A percentile compares a stretch with the other conserved stretches of the same genome.
Conservation (phyloP, 2,888 invertebrate species). For the Drosophila neotestacea region DNA sequence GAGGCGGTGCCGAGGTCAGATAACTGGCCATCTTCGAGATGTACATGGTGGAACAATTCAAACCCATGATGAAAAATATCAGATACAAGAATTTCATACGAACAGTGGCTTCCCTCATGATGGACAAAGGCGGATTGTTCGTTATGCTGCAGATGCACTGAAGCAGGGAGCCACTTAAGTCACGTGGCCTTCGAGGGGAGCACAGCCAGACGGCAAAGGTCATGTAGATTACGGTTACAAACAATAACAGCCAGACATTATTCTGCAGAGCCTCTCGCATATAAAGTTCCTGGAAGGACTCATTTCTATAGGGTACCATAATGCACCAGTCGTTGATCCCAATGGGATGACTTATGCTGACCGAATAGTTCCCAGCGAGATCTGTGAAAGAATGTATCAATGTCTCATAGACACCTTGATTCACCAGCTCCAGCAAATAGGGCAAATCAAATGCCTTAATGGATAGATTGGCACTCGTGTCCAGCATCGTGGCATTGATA, state of each 20-base stretch:
- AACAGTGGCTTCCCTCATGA: slow-evolving; percentile 47
- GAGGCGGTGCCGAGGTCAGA: slow-evolving; percentile 61
- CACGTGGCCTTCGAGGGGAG: slow-evolving; percentile 59
- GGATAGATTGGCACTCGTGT: slow-evolving; percentile 35
- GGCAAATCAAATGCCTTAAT: slow-evolving; percentile 42
- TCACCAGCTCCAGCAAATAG: slow-evolving; percentile 40
- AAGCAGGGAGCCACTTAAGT: slow-evolving; percentile 65
- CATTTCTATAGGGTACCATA: slow-evolving; percentile 77
- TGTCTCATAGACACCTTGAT: slow-evolving; percentile 74
- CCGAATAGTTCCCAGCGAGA: slow-evolving; percentile 37
- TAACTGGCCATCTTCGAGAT: slow-evolving; percentile 78
- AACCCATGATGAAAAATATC: slow-evolving; percentile 68
- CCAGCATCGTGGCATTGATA: slow-evolving; percentile 74
- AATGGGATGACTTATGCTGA: slow-evolving; percentile 77
- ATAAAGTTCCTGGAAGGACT: slow-evolving; percentile 67
- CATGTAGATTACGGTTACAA: slow-evolving; percentile 59
- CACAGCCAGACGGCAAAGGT: slow-evolving; percentile 71
- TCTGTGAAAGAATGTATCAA: slow-evolving; percentile 74
- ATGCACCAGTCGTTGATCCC: slow-evolving; percentile 80
- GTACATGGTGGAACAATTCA: slow-evolving; percentile 76
- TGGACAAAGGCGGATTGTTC: slow-evolving; percentile 53
- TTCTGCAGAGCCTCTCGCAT: slow-evolving; percentile 61
- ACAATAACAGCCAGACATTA: slow-evolving; percentile 66
- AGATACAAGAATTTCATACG: slow-evolving; percentile 71
- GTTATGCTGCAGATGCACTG: slow-evolving; percentile 72